Conservation (phyloP, 1,140 invertebrate species). For the Drosophila neocordata region DNA sequence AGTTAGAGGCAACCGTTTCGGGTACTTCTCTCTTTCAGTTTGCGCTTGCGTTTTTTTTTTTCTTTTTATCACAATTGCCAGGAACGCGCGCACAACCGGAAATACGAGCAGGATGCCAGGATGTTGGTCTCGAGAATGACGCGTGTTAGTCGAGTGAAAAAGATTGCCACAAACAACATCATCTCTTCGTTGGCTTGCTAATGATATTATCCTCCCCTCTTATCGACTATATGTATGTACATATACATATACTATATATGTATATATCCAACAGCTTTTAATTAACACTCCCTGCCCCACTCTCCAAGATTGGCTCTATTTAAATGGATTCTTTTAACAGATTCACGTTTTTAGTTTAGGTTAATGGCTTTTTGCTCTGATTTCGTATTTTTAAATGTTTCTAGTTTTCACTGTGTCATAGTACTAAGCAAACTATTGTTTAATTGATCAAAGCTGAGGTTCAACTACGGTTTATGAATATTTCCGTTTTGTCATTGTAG, state of each 20-base stretch:
- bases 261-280: conserved; percentile 49
- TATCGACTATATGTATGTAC: neutral
- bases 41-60: conserved; percentile 26
- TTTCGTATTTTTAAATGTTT: conserved; percentile 24
- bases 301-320: conserved; percentile 49
- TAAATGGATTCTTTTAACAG: conserved; percentile 65
- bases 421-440: conserved; percentile 30
- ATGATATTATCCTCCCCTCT: conserved; percentile 25
- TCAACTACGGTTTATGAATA: conserved; percentile 46
- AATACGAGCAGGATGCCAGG: conserved; percentile 75
- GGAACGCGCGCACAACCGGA: conserved; percentile 71
- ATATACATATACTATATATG: neutral
- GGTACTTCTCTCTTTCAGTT: neutral
- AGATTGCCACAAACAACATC: conserved; percentile 34
- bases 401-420: neutral
- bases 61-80: conserved; percentile 57
- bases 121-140: conserved; percentile 45
- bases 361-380: conserved; percentile 27
- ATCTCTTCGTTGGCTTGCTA: conserved; percentile 16
- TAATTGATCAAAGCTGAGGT: conserved; percentile 35
- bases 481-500: conserved; percentile 30
- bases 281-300: conserved; percentile 63
- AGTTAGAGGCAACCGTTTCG: conserved; percentile 64
- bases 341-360: conserved; percentile 41
- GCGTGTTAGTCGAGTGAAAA: conserved; percentile 52